phyloP scores from a whole-genome alignment of 2,888 invertebrate species.

The Drosophila dives region DNA sequence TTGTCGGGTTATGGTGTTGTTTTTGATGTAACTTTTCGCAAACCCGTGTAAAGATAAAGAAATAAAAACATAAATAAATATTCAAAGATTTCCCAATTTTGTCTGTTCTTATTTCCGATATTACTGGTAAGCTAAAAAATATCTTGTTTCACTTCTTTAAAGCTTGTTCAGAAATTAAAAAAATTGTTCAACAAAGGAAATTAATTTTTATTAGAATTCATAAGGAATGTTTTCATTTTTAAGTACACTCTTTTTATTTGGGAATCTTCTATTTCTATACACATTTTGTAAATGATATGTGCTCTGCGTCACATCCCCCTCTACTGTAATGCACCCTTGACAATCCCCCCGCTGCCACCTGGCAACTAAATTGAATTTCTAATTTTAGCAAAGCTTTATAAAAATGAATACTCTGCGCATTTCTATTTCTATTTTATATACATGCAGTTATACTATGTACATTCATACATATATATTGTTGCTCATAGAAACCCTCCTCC shows the following conservation, averaged over 20 bases:
- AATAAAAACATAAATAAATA: too few relatives aligned
- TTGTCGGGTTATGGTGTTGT: too few relatives aligned
- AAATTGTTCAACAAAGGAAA: neutral
- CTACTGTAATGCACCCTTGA: neutral
- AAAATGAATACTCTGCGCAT: conserved; percentile 51
- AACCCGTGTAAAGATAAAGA: too few relatives aligned
- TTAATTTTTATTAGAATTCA: neutral
- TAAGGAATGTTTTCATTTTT: neutral
- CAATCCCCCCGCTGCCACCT: conserved; percentile 12
- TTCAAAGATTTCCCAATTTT: too few relatives aligned
- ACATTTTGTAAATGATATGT: neutral
- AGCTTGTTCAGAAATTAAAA: too few relatives aligned
- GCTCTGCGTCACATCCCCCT: neutral
- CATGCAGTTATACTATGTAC: conserved; percentile 9
- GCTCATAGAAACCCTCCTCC: conserved; percentile 21
- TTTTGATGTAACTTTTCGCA: too few relatives aligned
- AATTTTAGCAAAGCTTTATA: conserved; percentile 62
- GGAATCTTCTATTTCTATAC: neutral
- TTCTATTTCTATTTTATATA: conserved; percentile 42
- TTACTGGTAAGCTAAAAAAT: too few relatives aligned
- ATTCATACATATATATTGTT: conserved; percentile 4
- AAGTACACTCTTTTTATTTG: neutral
- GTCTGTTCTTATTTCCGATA: too few relatives aligned
- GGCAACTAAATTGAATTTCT: conserved; percentile 56
- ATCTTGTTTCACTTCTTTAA: too few relatives aligned